phyloP scores from a whole-genome alignment of 2,888 invertebrate species.

The Macrosiphum euphorbiae region DNA sequence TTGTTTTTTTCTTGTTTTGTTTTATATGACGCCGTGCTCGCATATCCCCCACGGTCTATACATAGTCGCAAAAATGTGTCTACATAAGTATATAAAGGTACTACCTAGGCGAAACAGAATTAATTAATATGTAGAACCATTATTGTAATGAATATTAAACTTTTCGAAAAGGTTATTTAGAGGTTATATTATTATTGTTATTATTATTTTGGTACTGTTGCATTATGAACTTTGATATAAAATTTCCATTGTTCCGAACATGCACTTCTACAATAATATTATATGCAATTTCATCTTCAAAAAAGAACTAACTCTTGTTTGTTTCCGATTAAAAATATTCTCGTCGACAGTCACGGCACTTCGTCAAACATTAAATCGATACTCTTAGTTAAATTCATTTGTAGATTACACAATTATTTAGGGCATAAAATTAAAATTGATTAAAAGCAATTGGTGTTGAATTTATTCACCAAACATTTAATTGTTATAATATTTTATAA shows the following conservation, averaged over 20 bases:
- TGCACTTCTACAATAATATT: background rate
- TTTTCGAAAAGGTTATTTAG: background rate
- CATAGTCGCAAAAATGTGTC: background rate
- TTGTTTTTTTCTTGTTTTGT: background rate
- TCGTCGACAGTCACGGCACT: background rate
- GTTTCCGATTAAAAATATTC: background rate
- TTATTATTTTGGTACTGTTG: background rate
- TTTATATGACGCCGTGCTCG: background rate
- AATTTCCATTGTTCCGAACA: background rate
- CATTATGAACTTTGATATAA: background rate
- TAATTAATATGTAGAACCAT: background rate
- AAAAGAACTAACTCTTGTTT: background rate
- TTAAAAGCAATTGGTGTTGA: background rate
- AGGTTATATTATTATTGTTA: background rate
- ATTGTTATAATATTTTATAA: background rate
- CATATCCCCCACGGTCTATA: background rate
- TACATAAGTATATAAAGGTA: background rate
- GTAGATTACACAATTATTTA: background rate
- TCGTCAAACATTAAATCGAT: background rate
- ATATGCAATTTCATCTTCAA: background rate
- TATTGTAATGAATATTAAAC: background rate
- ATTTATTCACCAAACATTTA: background rate
- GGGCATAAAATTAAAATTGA: background rate
- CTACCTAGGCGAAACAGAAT: background rate
- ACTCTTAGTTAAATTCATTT: background rate